phyloP scores from a whole-genome alignment of 2,113 vertebrate species.

The Bettongia penicillata region DNA sequence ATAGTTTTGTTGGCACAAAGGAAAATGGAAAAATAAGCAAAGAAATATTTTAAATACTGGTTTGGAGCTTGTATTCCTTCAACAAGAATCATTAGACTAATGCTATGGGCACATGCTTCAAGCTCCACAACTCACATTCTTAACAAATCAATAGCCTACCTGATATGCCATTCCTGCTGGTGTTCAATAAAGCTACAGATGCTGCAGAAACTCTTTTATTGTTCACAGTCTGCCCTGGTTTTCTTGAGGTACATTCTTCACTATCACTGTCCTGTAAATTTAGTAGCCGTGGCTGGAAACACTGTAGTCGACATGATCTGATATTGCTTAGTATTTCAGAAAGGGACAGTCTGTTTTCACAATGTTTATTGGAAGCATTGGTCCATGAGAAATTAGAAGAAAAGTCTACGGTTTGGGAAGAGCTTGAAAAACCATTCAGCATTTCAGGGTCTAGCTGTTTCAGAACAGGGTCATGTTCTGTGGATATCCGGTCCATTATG shows the following conservation, averaged over 20 bases:
- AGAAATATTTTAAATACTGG: constrained; percentile 7
- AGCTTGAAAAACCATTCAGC: constrained; percentile 85
- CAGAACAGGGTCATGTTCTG: constrained; percentile 88
- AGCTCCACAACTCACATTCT: constrained; percentile 42
- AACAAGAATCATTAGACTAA: neutral
- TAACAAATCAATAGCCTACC: constrained; percentile 88
- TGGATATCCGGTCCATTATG: constrained; percentile 92
- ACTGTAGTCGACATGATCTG: constrained; percentile 93
- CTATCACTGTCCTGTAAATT: constrained; percentile 85
- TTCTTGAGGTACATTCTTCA: constrained; percentile 89
- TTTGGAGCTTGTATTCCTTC: neutral
- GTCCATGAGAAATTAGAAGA: constrained; percentile 87
- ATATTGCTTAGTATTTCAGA: constrained; percentile 93
- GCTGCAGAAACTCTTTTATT: constrained; percentile 85
- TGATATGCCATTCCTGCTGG: constrained; percentile 89
- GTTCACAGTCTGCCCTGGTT: constrained; percentile 87
- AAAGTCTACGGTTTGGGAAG: constrained; percentile 86
- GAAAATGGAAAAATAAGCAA: constrained; percentile 30
- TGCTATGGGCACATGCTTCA: neutral
- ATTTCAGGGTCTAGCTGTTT: constrained; percentile 91
- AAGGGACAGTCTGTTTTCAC: constrained; percentile 91
- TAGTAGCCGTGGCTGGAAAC: constrained; percentile 91
- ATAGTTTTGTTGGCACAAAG: constrained; percentile 1
- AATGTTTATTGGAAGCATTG: constrained; percentile 91
- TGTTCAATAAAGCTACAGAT: constrained; percentile 87